These are phyloP conservation scores for Mimas tiliae DNA, from an alignment of 2,888 invertebrate genomes.

Conservation along the genomic window DNA sequence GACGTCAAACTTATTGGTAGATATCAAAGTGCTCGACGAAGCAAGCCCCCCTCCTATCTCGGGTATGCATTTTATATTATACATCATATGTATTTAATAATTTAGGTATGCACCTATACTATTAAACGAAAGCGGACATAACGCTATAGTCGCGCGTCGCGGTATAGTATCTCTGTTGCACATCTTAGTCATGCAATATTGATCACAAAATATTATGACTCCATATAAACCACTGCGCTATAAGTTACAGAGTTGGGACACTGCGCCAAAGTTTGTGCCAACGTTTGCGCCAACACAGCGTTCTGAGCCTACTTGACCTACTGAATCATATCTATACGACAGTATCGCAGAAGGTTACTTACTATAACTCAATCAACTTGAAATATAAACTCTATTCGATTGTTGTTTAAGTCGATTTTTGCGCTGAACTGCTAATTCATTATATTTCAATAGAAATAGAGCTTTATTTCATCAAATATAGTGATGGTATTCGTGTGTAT, in stretches of 20 bases:
- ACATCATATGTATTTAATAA: too few species aligned
- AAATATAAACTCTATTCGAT: slow-evolving; percentile 5
- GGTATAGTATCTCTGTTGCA: too few species aligned
- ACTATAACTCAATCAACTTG: not conserved
- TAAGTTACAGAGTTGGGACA: too few species aligned
- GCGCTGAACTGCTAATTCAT: not conserved
- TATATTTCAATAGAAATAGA: not conserved
- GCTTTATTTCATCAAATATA: not conserved
- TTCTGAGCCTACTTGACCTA: slow-evolving; percentile 18
- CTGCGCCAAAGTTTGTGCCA: slow-evolving; percentile 18
- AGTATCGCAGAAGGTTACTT: slow-evolving; percentile 21
- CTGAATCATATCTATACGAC: slow-evolving; percentile 21
- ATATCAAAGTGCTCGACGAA: too few species aligned
- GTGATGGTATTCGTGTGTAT: not conserved
- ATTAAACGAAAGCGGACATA: too few species aligned
- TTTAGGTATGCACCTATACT: too few species aligned
- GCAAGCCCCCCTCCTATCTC: too few species aligned
- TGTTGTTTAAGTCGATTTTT: slow-evolving; percentile 15
- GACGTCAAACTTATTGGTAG: too few species aligned
- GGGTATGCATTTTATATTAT: too few species aligned
- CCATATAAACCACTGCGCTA: not conserved
- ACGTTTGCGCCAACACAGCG: slow-evolving; percentile 1
- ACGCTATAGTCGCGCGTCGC: too few species aligned
- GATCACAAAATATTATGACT: not conserved
- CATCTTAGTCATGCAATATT: not conserved